These are phyloP conservation scores for Aspidoscelis tigris DNA, from an alignment of 2,113 vertebrate genomes.

Conservation along the genomic window DNA sequence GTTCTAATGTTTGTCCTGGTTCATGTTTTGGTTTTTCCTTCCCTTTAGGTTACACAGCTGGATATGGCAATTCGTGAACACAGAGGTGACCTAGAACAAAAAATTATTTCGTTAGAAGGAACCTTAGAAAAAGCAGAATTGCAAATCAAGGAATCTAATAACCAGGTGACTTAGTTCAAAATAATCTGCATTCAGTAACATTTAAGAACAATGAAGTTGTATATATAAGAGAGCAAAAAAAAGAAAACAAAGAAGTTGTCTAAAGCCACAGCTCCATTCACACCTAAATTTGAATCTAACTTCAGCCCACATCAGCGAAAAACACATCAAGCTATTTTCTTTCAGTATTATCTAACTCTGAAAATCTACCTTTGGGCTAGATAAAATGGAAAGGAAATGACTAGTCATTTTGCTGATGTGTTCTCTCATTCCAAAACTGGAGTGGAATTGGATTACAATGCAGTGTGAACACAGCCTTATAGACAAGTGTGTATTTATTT, in stretches of 20 bases:
- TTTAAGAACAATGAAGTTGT: not conserved
- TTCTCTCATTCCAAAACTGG: too few relatives aligned
- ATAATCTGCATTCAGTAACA: not conserved
- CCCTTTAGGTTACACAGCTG: conserved; percentile 87
- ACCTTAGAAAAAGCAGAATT: conserved; percentile 82
- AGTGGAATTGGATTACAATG: too few relatives aligned
- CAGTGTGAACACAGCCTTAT: not conserved
- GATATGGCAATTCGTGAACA: conserved; percentile 89
- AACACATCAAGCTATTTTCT: too few relatives aligned
- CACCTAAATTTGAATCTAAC: too few relatives aligned
- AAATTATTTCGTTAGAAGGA: conserved; percentile 84
- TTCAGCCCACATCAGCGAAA: too few relatives aligned
- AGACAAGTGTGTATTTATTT: too few relatives aligned
- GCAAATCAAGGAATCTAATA: conserved; percentile 80
- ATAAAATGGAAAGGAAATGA: too few relatives aligned
- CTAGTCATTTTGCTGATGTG: too few relatives aligned
- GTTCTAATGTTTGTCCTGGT: not conserved
- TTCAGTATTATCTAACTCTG: too few relatives aligned
- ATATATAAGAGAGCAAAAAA: not conserved
- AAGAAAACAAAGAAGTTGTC: not conserved
- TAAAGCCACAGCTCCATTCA: not conserved
- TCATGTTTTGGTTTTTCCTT: not conserved
- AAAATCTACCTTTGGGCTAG: too few relatives aligned
- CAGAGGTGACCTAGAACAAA: conserved; percentile 88
- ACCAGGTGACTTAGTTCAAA: conserved; percentile 77